These are phyloP conservation scores for Psilanteris sp. DNA, from an alignment of 1,140 invertebrate genomes.

Conservation along the genomic window DNA sequence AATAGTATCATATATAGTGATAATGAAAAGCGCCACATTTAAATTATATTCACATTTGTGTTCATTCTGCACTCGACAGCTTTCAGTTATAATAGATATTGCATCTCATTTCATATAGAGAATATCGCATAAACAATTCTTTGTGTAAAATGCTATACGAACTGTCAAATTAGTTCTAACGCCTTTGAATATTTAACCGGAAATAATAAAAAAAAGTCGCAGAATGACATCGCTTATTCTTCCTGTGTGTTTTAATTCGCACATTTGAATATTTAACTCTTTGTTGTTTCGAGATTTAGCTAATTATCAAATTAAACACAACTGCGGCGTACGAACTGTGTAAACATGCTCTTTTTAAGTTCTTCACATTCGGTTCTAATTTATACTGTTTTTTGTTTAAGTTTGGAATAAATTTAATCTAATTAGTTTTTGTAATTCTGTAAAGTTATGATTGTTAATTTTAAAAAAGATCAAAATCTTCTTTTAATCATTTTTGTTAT, in stretches of 20 bases:
- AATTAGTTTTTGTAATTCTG: too few species aligned
- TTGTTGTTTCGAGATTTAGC: conserved; percentile 3
- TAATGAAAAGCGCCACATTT: conserved; percentile 35
- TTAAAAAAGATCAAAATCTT: too few species aligned
- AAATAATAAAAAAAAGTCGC: conserved; percentile 10
- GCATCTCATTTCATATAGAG: conserved; percentile 11
- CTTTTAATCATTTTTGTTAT: too few species aligned
- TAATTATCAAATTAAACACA: conserved; percentile 18
- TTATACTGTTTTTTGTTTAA: conserved; percentile 5
- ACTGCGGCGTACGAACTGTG: background rate
- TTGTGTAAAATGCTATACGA: background rate
- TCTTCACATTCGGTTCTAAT: conserved; percentile 5
- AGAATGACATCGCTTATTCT: background rate
- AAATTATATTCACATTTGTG: conserved; percentile 51
- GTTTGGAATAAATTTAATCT: background rate
- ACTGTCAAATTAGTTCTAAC: conserved; percentile 21
- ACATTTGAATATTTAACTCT: conserved; percentile 22
- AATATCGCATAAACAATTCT: conserved; percentile 25
- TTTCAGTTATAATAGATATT: conserved; percentile 32
- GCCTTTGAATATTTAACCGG: conserved; percentile 13
- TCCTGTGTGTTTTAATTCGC: conserved; percentile 8
- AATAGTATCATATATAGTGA: too few species aligned
- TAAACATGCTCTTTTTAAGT: conserved; percentile 19
- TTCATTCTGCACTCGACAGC: conserved; percentile 26
- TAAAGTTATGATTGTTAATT: too few species aligned